Evolutionary conservation across 2,888 invertebrate genomes (phyloP), one percentile per base, ranked within the genome.

Genomic region (Boloria selene): DNA sequence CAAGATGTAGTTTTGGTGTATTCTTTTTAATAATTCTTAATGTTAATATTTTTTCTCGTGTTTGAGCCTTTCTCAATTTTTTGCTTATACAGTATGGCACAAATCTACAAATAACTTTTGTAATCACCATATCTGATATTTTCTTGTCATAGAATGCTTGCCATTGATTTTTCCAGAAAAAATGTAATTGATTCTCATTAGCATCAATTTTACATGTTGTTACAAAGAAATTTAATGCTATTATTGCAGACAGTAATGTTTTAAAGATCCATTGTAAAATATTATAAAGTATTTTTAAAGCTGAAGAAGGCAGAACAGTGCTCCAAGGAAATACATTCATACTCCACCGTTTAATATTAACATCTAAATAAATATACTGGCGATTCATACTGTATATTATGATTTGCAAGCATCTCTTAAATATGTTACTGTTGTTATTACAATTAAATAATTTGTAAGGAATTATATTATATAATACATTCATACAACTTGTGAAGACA

Each of bases 71-170:
- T 74, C 77, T 86, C 2, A 75, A 58, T 67, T 75, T 82, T 69
- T 83, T 86, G 0, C 85, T 83, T 4, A 83, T 62, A 67, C 82
- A 82, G 73, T 78, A 82, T 0, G 69, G 53, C 66, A 84, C 76
- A 77, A 70, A 80, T 76, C 84, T 90, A 49, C 74, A 75, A 58
- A 92, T 76, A 44, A 83, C 73, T 73, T 81, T 85, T 7, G 76
- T 76, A n/a, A 75, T 76, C 26, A 87, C 64, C 83, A 92, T 82
- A 62, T 80, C 78, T 13, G 80, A 78, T 45, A 92, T 75, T 65
- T 85, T 82, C 72, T 79, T 85, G 61, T 92, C 89, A 76, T 86
- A 90, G 73, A 85, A 89, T 68, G 88, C 85, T 73, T 93, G 92
- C 93, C 93, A 93, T 50, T 87, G 78, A 55, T 77, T 72, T 79